Evolutionary conservation across 2,797 vertebrate species (phyloP).

Genomic region (Strix occidentalis): DNA sequence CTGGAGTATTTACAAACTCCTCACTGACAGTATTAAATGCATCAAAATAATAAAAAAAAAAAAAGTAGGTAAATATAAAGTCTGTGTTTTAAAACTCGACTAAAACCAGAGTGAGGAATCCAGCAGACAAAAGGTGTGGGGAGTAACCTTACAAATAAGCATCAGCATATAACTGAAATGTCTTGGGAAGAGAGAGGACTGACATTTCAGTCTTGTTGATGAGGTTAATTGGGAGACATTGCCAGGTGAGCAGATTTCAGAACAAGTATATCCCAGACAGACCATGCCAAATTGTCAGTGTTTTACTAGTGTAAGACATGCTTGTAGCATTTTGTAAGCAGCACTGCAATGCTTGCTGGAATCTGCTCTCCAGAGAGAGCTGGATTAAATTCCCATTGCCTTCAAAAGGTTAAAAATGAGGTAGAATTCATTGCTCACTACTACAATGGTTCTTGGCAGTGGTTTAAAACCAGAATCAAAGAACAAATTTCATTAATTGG

Average conservation of each 20-base stretch:
- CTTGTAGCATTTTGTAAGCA: neutral
- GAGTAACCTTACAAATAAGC: neutral
- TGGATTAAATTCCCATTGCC: neutral
- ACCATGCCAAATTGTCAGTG: neutral
- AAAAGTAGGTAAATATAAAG: neutral
- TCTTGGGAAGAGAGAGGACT: neutral
- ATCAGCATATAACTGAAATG: neutral
- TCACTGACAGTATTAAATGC: neutral
- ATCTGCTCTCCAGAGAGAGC: neutral
- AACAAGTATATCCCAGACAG: neutral
- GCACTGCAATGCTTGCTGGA: neutral
- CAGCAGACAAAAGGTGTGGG: neutral
- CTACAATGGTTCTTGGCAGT: neutral
- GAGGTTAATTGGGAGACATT: neutral
- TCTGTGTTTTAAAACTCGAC: neutral
- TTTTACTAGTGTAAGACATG: neutral
- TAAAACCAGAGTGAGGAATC: neutral
- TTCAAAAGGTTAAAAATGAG: neutral
- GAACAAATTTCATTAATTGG: neutral
- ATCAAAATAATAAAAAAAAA: neutral
- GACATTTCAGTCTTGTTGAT: neutral
- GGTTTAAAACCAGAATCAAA: neutral
- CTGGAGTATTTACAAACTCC: neutral
- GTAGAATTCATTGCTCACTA: neutral
- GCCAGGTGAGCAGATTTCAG: neutral